Conservation (phyloP, 1,140 invertebrate species). For the Microvelia longipes region DNA sequence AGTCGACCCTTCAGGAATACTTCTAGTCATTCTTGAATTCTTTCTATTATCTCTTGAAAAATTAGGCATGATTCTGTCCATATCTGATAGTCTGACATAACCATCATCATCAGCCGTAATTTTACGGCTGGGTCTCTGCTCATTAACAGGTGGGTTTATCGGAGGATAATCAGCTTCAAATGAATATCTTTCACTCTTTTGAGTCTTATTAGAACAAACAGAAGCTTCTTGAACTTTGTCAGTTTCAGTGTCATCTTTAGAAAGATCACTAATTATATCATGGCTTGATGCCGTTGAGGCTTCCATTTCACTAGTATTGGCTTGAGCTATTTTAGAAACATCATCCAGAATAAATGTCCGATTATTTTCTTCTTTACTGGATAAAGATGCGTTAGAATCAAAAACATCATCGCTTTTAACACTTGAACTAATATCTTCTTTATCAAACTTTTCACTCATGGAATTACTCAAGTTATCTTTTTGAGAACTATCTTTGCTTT, state of each 20-base stretch:
- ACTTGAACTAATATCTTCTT: constrained; percentile 14
- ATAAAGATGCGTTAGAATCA: constrained; percentile 17
- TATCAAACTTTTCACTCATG: constrained; percentile 4
- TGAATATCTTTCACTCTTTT: constrained; percentile 10
- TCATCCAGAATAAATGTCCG: constrained; percentile 18
- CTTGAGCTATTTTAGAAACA: constrained; percentile 18
- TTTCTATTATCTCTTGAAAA: constrained; percentile 8
- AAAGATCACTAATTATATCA: constrained; percentile 16
- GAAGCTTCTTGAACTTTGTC: constrained; percentile 12
- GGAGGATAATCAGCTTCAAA: constrained; percentile 4
- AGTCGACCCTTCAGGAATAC: constrained; percentile 45
- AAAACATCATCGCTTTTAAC: constrained; percentile 15
- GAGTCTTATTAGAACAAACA: constrained; percentile 9
- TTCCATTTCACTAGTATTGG: constrained; percentile 16
- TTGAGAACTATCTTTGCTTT: constrained; percentile 8
- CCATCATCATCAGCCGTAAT: constrained; percentile 8
- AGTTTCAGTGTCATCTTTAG: constrained; percentile 18
- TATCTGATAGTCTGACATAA: constrained; percentile 41
- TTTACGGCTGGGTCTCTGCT: neutral
- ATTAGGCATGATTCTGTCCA: constrained; percentile 28
- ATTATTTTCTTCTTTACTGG: constrained; percentile 16
- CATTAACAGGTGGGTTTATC: neutral
- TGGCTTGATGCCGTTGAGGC: constrained; percentile 16
- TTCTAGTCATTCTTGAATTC: constrained; percentile 30
- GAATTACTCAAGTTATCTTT: constrained; percentile 5